These are phyloP conservation scores for Catonia carolina DNA, from an alignment of 2,888 invertebrate species.

Conservation along the genomic window DNA sequence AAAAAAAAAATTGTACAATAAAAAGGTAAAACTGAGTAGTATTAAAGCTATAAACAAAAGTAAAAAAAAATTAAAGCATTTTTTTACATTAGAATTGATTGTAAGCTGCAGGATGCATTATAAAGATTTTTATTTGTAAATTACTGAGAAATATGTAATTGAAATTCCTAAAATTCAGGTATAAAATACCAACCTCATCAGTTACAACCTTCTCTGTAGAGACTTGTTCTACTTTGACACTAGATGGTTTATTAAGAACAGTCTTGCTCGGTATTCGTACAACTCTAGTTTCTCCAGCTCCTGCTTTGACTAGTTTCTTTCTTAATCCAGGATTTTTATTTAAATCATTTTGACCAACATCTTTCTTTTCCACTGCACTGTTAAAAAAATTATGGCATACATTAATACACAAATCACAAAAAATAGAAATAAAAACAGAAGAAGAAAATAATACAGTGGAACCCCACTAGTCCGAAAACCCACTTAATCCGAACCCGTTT, in stretches of 20 bases:
- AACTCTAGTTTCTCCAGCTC: conserved; percentile 26
- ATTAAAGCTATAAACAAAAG: too few species aligned
- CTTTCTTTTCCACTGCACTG: conserved; percentile 63
- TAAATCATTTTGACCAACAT: conserved; percentile 27
- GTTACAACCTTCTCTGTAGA: conserved; percentile 13
- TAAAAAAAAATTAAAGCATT: too few species aligned
- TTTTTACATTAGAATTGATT: too few species aligned
- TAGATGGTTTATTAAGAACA: conserved; percentile 4
- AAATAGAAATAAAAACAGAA: not conserved
- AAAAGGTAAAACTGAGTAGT: too few species aligned
- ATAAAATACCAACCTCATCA: not conserved
- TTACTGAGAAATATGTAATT: too few species aligned
- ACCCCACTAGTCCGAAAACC: too few species aligned
- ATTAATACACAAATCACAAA: not conserved
- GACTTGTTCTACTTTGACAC: conserved; percentile 10
- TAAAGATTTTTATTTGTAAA: too few species aligned
- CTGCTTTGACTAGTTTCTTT: conserved; percentile 31
- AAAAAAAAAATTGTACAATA: too few species aligned
- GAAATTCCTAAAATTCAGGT: too few species aligned
- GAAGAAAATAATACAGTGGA: not conserved
- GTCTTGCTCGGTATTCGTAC: conserved; percentile 26
- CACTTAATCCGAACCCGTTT: too few species aligned
- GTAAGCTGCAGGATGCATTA: too few species aligned
- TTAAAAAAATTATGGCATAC: conserved; percentile 42
- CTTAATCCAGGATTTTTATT: conserved; percentile 27